Evolutionary conservation across 1,140 invertebrate genomes (phyloP).

Genomic region (Plutomurus gul): DNA sequence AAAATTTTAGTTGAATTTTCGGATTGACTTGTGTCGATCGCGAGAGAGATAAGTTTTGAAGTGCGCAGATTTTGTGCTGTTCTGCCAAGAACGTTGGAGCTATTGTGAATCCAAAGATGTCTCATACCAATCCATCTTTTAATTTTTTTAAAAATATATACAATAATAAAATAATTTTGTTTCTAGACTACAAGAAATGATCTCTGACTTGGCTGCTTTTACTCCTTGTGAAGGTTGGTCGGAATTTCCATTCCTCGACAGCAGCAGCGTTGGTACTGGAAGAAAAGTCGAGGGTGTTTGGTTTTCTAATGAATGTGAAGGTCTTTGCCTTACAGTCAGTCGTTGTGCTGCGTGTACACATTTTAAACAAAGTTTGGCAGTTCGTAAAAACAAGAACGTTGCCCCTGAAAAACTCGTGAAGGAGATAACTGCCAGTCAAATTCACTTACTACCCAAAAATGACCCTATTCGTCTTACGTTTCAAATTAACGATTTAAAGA

Average conservation of each 20-base stretch:
- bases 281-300: slow-evolving; percentile 37
- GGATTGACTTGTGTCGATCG: too few relatives aligned
- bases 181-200: slow-evolving; percentile 40
- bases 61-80: too few relatives aligned
- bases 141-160: too few relatives aligned
- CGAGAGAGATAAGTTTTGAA: too few relatives aligned
- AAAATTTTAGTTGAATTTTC: too few relatives aligned
- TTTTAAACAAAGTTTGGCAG: background rate
- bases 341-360: slow-evolving; percentile 10
- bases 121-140: too few relatives aligned
- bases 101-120: too few relatives aligned
- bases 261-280: background rate
- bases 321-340: slow-evolving; percentile 11
- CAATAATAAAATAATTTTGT: too few relatives aligned
- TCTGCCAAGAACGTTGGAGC: too few relatives aligned
- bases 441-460: slow-evolving; percentile 22
- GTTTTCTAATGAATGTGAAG: slow-evolving; percentile 36
- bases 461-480: slow-evolving; percentile 26
- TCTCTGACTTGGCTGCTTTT: slow-evolving; percentile 35
- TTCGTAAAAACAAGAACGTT: background rate
- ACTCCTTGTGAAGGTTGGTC: slow-evolving; percentile 38
- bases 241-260: slow-evolving; percentile 3
- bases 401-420: background rate
- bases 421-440: background rate
- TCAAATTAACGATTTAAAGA: slow-evolving; percentile 16